A percentile compares a stretch with the other conserved stretches of the same genome.
Conservation (phyloP, 2,113 vertebrate species). For the Dicerorhinus sumatrensis region DNA sequence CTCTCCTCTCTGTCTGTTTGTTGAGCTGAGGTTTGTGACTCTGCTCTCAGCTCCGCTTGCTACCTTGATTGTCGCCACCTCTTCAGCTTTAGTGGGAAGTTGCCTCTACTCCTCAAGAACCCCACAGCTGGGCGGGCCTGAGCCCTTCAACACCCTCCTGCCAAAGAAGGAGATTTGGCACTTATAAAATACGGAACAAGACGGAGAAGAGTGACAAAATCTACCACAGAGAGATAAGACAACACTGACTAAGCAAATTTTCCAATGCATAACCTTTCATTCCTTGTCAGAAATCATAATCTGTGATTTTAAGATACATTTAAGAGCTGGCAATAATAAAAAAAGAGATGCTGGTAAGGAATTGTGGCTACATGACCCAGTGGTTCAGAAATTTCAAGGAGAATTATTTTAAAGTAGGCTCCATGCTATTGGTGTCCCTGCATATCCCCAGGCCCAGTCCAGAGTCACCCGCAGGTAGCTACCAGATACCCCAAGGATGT, state of each 20-base stretch:
- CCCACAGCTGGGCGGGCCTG: not conserved
- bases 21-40: not conserved
- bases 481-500: too few relatives aligned
- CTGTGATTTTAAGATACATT: not conserved
- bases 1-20: not conserved
- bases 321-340: not conserved
- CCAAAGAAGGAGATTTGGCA: not conserved
- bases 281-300: not conserved
- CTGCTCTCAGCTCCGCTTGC: not conserved
- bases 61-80: not conserved
- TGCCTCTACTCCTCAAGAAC: not conserved
- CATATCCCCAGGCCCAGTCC: not conserved
- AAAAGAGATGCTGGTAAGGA: not conserved
- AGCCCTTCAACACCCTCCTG: not conserved
- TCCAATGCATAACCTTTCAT: not conserved
- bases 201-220: not conserved
- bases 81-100: not conserved
- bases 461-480: not conserved
- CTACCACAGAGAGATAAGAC: not conserved
- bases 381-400: not conserved
- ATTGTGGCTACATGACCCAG: not conserved
- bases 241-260: not conserved
- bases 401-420: not conserved
- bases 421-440: not conserved
- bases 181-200: not conserved